Percentiles rank a stretch among this genome's conserved stretches.
Evolutionary conservation across 2,113 vertebrate genomes (phyloP).

Genomic region (Oryctolagus cuniculus): DNA sequence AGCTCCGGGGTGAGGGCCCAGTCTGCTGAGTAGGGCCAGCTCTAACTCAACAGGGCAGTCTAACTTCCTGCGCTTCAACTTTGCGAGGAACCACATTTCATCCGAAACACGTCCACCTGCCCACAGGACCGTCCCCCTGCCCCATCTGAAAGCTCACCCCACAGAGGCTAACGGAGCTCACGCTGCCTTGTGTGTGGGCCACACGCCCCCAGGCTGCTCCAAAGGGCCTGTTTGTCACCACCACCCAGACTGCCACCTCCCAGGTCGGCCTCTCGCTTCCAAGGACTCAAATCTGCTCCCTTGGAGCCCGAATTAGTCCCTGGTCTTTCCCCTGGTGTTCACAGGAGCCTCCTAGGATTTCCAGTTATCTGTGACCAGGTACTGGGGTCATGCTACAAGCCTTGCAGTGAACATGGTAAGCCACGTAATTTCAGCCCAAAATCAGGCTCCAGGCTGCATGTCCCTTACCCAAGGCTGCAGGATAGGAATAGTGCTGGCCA

Average conservation of each 20-base stretch:
- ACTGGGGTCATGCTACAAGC: too few species aligned
- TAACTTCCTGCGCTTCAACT: background rate
- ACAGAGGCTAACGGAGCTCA: background rate
- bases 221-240: background rate
- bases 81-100: background rate
- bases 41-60: background rate
- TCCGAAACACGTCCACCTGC: background rate
- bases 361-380: background rate
- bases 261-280: background rate
- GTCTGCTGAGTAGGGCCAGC: background rate
- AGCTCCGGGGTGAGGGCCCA: too few species aligned
- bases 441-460: background rate
- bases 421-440: background rate
- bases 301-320: accelerated
- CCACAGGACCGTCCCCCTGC: background rate
- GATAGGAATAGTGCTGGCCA: background rate
- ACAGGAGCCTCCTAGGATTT: background rate
- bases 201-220: accelerated
- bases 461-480: background rate
- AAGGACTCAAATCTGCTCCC: background rate
- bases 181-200: accelerated
- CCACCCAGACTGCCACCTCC: background rate
- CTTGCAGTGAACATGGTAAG: background rate
- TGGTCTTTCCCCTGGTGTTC: background rate
- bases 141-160: background rate